Evolutionary conservation across 2,113 vertebrate species (phyloP).

Genomic region (Gymnogyps californianus): DNA sequence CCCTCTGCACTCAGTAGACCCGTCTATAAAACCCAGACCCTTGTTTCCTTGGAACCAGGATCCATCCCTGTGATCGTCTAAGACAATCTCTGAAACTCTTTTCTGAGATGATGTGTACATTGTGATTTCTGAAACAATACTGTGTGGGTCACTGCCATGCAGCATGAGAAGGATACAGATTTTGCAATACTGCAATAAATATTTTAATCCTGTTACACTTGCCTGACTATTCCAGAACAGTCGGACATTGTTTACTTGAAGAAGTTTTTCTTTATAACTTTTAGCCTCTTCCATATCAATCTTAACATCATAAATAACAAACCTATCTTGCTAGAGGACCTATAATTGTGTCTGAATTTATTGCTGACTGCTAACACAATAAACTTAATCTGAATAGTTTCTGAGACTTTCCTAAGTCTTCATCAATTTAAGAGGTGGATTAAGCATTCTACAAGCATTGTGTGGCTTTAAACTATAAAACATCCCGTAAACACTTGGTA

Average conservation of each 20-base stretch:
- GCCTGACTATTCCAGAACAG: background rate
- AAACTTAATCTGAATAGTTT: background rate
- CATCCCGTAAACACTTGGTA: background rate
- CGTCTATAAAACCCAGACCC: background rate
- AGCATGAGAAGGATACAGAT: background rate
- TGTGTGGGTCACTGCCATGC: background rate
- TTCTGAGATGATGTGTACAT: fast-evolving
- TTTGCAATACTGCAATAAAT: background rate
- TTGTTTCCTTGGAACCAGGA: background rate
- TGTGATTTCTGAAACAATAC: background rate
- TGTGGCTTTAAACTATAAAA: background rate
- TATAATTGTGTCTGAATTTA: background rate
- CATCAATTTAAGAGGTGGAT: background rate
- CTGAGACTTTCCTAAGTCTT: background rate
- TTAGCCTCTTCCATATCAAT: background rate
- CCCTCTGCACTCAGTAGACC: background rate
- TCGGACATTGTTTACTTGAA: background rate
- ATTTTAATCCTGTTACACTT: background rate
- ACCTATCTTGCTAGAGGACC: background rate
- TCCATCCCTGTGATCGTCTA: background rate
- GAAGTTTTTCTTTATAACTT: background rate
- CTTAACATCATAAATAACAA: background rate
- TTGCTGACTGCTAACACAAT: background rate
- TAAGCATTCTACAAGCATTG: background rate
- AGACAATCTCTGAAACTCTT: background rate